Percentiles rank a stretch among this genome's conserved stretches.
Evolutionary conservation across 1,140 invertebrate genomes (phyloP).

Genomic region (Anoplolepis gracilipes): DNA sequence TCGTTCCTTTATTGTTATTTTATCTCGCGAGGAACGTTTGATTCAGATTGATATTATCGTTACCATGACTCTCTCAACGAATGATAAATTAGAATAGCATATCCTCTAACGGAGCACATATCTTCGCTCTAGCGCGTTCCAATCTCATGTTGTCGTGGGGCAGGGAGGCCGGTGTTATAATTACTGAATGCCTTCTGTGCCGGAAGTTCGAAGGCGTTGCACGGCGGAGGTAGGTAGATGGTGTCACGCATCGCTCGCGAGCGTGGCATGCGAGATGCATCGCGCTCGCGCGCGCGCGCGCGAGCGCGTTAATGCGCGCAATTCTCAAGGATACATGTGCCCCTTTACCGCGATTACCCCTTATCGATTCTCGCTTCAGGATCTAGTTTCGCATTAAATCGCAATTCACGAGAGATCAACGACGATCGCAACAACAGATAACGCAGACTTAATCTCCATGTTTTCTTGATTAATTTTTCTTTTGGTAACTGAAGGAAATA

Average conservation of each 20-base stretch:
- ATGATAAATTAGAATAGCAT: constrained; percentile 10
- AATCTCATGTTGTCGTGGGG: constrained; percentile 64
- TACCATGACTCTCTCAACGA: neutral
- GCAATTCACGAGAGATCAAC: neutral
- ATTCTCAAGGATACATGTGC: constrained; percentile 20
- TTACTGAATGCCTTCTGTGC: constrained; percentile 69
- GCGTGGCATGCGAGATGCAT: constrained; percentile 27
- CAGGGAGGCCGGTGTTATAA: constrained; percentile 69
- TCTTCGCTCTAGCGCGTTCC: constrained; percentile 58
- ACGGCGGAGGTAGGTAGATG: constrained; percentile 25
- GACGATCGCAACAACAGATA: neutral
- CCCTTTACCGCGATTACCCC: constrained; percentile 39
- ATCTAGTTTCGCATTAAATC: constrained; percentile 25
- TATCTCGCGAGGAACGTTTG: too few species aligned
- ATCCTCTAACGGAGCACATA: neutral
- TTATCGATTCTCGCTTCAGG: constrained; percentile 4
- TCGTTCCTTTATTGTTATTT: too few species aligned
- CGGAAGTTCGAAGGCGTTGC: constrained; percentile 69
- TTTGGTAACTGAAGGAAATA: neutral
- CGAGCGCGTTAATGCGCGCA: constrained; percentile 22
- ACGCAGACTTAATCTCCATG: neutral
- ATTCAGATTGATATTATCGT: neutral
- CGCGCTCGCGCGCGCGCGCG: neutral
- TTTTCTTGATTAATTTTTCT: neutral
- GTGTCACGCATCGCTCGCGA: constrained; percentile 73